Conservation (phyloP, 2,797 vertebrate genomes). For the Hirundo rustica region DNA sequence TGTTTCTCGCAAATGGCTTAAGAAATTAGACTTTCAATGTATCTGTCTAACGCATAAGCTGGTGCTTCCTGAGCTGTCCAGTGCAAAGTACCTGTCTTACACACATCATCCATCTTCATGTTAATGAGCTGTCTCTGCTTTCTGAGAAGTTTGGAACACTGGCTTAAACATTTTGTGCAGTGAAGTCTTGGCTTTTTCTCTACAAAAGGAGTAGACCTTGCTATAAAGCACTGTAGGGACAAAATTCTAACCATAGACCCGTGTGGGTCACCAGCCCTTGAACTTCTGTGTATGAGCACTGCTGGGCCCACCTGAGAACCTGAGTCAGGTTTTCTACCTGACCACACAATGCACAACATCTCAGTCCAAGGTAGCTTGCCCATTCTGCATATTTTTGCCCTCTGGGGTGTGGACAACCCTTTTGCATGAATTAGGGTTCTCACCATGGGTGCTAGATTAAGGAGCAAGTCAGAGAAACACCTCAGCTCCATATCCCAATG, state of each 20-base stretch:
- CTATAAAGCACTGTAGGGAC: neutral
- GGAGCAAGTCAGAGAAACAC: neutral
- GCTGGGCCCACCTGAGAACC: neutral
- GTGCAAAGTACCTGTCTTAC: neutral
- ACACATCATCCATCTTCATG: constrained; percentile 6
- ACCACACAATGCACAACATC: neutral
- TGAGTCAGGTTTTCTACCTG: neutral
- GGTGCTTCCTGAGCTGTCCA: constrained; percentile 28
- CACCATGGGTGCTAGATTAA: neutral
- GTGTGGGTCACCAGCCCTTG: neutral
- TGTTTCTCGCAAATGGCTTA: neutral
- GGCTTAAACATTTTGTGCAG: neutral
- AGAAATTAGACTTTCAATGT: constrained; percentile 4
- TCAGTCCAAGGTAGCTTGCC: neutral
- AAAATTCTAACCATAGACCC: neutral
- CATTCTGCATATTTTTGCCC: neutral
- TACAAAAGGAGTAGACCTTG: neutral
- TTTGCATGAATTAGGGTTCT: neutral
- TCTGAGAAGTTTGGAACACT: neutral
- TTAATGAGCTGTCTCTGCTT: neutral
- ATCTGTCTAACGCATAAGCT: neutral
- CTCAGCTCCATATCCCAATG: neutral
- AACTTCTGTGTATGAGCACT: neutral
- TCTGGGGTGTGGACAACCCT: accelerated
- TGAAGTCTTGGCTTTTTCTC: neutral